Base-by-base conservation (phyloP, 2,113 vertebrate genomes). In the Dicaeum eximium region DNA sequence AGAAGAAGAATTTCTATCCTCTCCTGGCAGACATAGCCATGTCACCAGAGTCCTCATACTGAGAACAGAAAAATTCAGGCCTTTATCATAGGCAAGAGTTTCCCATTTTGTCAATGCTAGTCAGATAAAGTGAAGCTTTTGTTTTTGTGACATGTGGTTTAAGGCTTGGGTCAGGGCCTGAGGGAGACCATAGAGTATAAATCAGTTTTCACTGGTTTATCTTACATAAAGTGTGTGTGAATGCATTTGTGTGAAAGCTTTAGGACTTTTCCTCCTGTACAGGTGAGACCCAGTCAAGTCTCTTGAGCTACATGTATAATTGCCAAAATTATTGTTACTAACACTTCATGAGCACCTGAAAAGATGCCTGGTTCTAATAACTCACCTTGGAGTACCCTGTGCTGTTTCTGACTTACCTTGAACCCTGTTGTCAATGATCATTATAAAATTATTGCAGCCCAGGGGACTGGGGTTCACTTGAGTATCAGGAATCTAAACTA, bases 11-110 rank as follows among this genome's bases (percentile, higher is more conserved):
- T 50, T 84, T 66, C 70, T 44, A 40, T 25, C 30, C 14, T 3
- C 40, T 61, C 10, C 31, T 35, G 30, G 31, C 15, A 73, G 40
- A 33, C 1, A 2, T 2, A 77, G 7, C 10, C 0, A 0, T 15
- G 25, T 57, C 40, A 80, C 23, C 31, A 57, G 58, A 58, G 57
- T 37, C n/a, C 22, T 72, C 54, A 45, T 4, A 25, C 11, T 66
- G 42, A 78, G 60, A 62, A 35, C 5, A 73, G 64, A 83, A 86
- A 70, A 86, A 70, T 66, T 61, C 50, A 40, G 51, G 25, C 7
- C 28, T 92, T 75, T 37, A 19, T 37, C 21, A 8, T 2, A 73
- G 35, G 12, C 28, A 91, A 58, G 47, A 37, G 40, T 18, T 86
- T 72, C 40, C n/a, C 20, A 22, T 40, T 22, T 83, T 86, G 16